phyloP scores from a whole-genome alignment of 2,888 invertebrate species.

The Masnerella sp. region DNA sequence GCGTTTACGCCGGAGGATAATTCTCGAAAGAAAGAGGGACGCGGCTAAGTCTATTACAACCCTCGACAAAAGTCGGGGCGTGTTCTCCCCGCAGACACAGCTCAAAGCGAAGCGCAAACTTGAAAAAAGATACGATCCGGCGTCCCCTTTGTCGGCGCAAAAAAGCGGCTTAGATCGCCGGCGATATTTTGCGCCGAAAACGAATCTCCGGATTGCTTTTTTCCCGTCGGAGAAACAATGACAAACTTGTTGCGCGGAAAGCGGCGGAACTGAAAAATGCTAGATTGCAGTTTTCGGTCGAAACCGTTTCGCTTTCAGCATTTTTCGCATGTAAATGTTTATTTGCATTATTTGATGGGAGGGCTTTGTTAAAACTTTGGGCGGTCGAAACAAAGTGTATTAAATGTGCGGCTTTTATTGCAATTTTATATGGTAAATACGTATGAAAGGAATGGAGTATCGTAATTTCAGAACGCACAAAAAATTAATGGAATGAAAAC shows the following conservation, averaged over 20 bases:
- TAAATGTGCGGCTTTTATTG: too few species aligned
- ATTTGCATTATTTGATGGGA: too few species aligned
- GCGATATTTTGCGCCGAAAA: conserved; percentile 1
- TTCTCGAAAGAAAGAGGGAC: conserved; percentile 12
- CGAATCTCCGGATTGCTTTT: conserved; percentile 13
- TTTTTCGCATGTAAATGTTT: too few species aligned
- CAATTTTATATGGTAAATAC: too few species aligned
- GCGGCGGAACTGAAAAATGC: conserved; percentile 36
- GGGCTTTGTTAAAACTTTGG: too few species aligned
- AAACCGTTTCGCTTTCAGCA: too few species aligned
- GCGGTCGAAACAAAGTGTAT: too few species aligned
- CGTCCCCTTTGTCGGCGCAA: not conserved
- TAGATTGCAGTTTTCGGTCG: too few species aligned
- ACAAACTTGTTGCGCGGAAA: conserved; percentile 71
- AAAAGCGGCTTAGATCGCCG: not conserved
- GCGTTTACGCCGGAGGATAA: conserved; percentile 17
- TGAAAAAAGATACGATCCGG: not conserved
- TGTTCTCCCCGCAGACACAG: not conserved
- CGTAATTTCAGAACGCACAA: too few species aligned
- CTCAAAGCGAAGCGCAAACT: not conserved
- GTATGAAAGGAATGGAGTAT: too few species aligned
- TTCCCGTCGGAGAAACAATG: conserved; percentile 65
- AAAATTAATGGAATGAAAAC: too few species aligned
- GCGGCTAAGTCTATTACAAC: conserved; percentile 17
- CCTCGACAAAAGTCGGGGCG: conserved; percentile 25